Evolutionary conservation across 2,113 vertebrate species (phyloP).

Genomic region (Pygoscelis adeliae): DNA sequence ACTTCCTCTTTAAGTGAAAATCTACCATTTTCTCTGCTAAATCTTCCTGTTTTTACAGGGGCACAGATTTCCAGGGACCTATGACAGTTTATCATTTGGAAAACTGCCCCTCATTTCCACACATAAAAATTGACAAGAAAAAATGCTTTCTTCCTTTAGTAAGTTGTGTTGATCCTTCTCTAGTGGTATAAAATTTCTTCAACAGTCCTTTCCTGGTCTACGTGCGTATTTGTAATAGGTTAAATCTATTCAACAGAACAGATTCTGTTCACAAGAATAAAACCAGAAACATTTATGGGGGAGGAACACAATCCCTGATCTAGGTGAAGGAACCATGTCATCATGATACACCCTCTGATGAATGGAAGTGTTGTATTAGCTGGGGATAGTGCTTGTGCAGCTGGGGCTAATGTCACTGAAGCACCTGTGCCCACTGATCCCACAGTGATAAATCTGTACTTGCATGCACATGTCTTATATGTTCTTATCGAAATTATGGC

Average conservation of each 20-base stretch:
- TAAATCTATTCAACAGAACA: neutral
- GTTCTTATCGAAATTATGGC: neutral
- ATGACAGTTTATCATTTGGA: neutral
- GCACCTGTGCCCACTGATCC: neutral
- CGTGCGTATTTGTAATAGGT: neutral
- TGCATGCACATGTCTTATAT: fast-evolving
- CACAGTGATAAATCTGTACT: neutral
- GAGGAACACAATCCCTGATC: neutral
- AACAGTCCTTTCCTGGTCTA: neutral
- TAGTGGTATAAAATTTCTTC: neutral
- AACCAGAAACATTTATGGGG: neutral
- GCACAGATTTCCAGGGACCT: neutral
- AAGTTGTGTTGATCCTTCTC: neutral
- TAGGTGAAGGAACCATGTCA: neutral
- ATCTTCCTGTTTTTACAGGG: neutral
- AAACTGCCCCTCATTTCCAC: neutral
- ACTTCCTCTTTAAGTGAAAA: neutral
- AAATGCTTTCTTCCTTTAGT: neutral
- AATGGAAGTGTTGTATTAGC: neutral
- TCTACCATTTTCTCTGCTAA: neutral
- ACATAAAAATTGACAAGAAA: neutral
- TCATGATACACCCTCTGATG: neutral
- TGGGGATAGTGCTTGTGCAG: neutral
- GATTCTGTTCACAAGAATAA: neutral
- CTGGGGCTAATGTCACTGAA: neutral